Percentiles rank a stretch among this genome's conserved stretches.
Conservation (phyloP, 2,888 invertebrate genomes). For the Eustalomyia histrio region DNA sequence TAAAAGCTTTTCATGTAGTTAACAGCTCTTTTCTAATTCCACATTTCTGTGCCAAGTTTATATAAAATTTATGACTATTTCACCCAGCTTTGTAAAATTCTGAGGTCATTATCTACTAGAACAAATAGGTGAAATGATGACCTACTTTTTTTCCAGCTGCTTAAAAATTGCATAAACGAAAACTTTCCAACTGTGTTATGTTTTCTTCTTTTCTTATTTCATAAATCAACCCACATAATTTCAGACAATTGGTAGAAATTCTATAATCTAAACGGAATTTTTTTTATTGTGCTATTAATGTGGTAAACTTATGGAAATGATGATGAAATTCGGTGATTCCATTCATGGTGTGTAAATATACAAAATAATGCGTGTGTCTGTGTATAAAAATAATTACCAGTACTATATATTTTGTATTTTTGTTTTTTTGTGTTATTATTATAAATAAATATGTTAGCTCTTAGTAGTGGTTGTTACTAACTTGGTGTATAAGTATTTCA, state of each 20-base stretch:
- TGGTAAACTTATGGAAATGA: constrained; percentile 21
- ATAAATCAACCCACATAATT: not conserved
- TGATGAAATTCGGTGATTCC: constrained; percentile 34
- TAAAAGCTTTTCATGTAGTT: no score
- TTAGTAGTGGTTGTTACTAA: not conserved
- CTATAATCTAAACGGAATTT: not conserved
- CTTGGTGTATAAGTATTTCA: not conserved
- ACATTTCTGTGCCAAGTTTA: no score
- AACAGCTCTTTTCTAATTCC: no score
- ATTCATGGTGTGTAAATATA: constrained; percentile 8
- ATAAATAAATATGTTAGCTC: not conserved
- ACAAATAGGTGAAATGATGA: not conserved
- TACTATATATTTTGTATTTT: not conserved
- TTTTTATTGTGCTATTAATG: not conserved
- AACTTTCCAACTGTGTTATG: constrained; percentile 36
- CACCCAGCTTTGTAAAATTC: no score
- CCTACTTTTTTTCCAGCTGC: not conserved
- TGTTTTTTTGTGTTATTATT: not conserved
- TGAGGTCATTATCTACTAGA: not conserved
- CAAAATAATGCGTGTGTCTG: not conserved
- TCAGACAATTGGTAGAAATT: constrained; percentile 1
- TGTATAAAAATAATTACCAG: not conserved
- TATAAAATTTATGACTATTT: no score
- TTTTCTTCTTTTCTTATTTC: not conserved
- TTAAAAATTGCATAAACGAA: constrained; percentile 50